Percentiles rank a stretch among this genome's conserved stretches.
Conservation (phyloP, 2,113 vertebrate species). For the Tangachromis dhanisi region DNA sequence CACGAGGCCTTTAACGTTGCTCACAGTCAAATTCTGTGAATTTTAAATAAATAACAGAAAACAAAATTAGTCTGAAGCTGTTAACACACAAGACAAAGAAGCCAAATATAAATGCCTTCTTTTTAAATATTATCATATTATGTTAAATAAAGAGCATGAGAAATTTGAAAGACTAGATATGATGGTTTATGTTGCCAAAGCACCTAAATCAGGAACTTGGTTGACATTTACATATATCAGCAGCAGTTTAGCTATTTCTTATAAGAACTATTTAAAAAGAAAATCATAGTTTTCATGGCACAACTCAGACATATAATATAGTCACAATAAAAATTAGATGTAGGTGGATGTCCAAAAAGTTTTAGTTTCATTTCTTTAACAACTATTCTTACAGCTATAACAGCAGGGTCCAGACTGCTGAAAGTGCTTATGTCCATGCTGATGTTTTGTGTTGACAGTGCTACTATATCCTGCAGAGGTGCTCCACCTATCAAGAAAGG, state of each 20-base stretch:
- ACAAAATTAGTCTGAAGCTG: background rate
- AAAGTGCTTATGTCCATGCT: slow-evolving; percentile 13
- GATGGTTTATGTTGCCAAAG: background rate
- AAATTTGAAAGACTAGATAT: background rate
- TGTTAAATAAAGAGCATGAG: background rate
- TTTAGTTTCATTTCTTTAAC: background rate
- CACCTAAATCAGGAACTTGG: background rate
- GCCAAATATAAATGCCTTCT: background rate
- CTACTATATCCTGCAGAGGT: background rate
- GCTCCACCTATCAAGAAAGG: slow-evolving; percentile 10
- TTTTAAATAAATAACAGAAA: background rate
- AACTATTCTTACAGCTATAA: background rate
- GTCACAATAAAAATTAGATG: background rate
- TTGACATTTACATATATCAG: background rate
- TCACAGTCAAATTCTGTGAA: background rate
- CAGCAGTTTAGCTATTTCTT: background rate
- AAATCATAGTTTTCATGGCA: background rate
- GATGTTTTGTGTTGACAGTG: slow-evolving; percentile 10
- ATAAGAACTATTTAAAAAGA: background rate
- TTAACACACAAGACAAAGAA: background rate
- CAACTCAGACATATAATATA: background rate
- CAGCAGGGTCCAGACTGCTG: background rate
- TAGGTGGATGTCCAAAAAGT: background rate
- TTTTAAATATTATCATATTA: background rate
- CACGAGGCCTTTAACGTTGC: background rate